Percentiles rank a stretch among this genome's conserved stretches.
Evolutionary conservation across 1,140 invertebrate genomes (phyloP).

Genomic region (Macrocentrus cingulum): DNA sequence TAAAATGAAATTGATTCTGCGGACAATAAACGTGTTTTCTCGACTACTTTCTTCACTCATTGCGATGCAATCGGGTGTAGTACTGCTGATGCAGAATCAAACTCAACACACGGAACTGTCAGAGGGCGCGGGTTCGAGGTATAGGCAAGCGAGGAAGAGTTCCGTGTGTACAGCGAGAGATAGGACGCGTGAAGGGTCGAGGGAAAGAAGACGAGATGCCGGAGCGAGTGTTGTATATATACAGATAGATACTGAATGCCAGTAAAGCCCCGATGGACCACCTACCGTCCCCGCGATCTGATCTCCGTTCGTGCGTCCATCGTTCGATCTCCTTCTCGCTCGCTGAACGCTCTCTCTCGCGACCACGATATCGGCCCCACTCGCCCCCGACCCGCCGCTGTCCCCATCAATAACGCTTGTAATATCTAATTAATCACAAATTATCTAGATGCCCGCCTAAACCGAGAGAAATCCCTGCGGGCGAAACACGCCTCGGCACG

Average conservation of each 20-base stretch:
- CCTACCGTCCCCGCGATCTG: constrained; percentile 58
- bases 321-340: constrained; percentile 55
- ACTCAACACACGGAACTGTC: constrained; percentile 19
- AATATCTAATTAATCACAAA: constrained; percentile 60
- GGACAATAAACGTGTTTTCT: no score
- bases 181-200: constrained; percentile 15
- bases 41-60: no score
- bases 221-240: constrained; percentile 16
- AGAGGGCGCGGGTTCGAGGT: constrained; percentile 18
- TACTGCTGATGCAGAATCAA: constrained; percentile 14
- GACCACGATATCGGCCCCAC: constrained; percentile 8
- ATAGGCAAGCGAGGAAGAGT: constrained; percentile 31
- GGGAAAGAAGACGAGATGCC: constrained; percentile 23
- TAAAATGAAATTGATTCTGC: no score
- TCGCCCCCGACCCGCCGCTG: constrained; percentile 35
- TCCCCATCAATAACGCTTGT: constrained; percentile 57
- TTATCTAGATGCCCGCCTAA: constrained; percentile 52
- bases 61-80: no score
- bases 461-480: constrained; percentile 7
- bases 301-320: no score
- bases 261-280: constrained; percentile 50
- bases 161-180: constrained; percentile 31
- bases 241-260: constrained; percentile 32
- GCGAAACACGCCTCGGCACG: background rate
- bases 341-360: constrained; percentile 34